Conservation (phyloP, 1,140 invertebrate genomes). For the Oscheius sp. region DNA sequence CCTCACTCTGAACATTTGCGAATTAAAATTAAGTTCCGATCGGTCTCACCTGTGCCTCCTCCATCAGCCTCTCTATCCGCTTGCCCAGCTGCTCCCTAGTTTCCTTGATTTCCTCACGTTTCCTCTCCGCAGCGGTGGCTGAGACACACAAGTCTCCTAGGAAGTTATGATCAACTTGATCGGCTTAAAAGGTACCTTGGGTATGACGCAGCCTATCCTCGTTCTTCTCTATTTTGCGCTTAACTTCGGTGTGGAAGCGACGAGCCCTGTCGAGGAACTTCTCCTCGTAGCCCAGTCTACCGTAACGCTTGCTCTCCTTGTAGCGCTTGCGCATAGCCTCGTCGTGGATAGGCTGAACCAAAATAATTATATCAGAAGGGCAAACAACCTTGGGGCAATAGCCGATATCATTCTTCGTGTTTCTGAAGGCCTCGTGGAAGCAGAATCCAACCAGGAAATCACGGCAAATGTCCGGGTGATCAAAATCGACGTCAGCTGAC, state of each 20-base stretch:
- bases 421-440: conserved; percentile 27
- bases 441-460: conserved; percentile 37
- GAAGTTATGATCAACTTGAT: background rate
- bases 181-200: conserved; percentile 6
- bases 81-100: background rate
- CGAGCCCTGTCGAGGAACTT: conserved; percentile 23
- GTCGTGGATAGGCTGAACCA: conserved; percentile 26
- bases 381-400: conserved; percentile 22
- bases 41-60: conserved; percentile 13
- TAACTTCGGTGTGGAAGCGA: conserved; percentile 22
- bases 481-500: conserved; percentile 7
- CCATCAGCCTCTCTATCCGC: conserved; percentile 13
- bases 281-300: conserved; percentile 28
- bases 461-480: conserved; percentile 31
- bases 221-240: conserved; percentile 31
- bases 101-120: conserved; percentile 3
- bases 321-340: conserved; percentile 20
- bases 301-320: background rate
- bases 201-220: conserved; percentile 25
- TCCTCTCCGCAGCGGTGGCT: background rate
- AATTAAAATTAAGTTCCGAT: background rate
- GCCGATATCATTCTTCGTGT: conserved; percentile 37
- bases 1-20: background rate
- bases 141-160: background rate
- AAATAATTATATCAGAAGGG: background rate